Conservation (phyloP, 2,888 invertebrate species). For the Seira sanloemensis region DNA sequence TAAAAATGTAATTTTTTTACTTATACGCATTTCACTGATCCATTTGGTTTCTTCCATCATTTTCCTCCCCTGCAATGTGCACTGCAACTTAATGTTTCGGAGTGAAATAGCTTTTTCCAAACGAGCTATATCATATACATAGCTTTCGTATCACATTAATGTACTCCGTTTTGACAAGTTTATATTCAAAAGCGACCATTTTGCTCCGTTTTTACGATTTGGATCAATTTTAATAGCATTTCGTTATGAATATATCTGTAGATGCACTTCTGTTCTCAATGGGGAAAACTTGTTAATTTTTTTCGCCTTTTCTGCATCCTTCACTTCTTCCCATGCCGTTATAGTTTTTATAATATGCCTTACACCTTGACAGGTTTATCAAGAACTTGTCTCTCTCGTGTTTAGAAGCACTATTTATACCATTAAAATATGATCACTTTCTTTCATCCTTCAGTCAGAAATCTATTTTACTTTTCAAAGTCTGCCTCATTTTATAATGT, state of each 20-base stretch:
- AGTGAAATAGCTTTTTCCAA: too few species aligned
- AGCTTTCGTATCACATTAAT: too few species aligned
- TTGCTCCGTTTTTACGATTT: constrained; percentile 1
- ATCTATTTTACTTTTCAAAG: background rate
- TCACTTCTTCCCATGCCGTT: background rate
- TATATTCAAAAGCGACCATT: constrained; percentile 6
- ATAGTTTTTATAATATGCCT: constrained; percentile 7
- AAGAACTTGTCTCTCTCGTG: constrained; percentile 18
- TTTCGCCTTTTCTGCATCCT: constrained; percentile 11
- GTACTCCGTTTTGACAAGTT: constrained; percentile 5
- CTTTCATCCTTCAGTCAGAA: background rate
- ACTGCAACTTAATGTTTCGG: too few species aligned
- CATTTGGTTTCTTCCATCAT: background rate
- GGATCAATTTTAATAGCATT: constrained; percentile 46
- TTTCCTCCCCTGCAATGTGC: background rate
- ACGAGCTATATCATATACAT: too few species aligned
- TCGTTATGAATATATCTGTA: too few species aligned
- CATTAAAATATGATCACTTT: background rate
- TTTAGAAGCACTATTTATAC: too few species aligned
- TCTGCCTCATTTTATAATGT: background rate
- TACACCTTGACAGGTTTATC: constrained; percentile 51
- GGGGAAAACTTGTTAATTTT: background rate
- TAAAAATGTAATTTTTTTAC: background rate
- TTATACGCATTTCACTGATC: background rate
- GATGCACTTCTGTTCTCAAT: too few species aligned